Evolutionary conservation across 92 coral and sea anemone genomes (phyloP), one percentile per base, ranked within the genome.

Genomic region (Actinernus sp.): DNA sequence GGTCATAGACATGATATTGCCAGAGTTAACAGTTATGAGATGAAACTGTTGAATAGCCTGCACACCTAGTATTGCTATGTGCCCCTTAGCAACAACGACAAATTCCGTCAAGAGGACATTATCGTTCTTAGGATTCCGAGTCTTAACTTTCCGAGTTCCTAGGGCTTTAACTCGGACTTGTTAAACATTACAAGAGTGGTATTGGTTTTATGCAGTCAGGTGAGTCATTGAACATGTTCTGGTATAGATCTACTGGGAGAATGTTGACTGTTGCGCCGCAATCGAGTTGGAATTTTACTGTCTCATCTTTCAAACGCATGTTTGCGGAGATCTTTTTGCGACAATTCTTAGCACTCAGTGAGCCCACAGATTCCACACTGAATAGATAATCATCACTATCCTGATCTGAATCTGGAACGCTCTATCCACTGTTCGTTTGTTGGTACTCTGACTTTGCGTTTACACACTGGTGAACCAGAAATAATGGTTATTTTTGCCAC

Each of bases 241-340:
- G 18, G 26, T 58, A 58, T 0, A 20, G 31, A 27, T 31, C 65
- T 31, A 3, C 65, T 22, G 65, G 65, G 3, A 58, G 49, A 36
- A 32, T 32, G 48, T 60, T 60, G 18, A 60, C 68, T 11, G 68
- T 60, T 39, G 68, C 52, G 18, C 53, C 68, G n/a, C 68, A 37
- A 27, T 39, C 68, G 16, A 60, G 53, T 10, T 58, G 65, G 26
- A 58, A 58, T 47, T 58, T 22, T 31, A 58, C 18, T 8, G 39
- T 24, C 33, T 58, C 55, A 62, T 43, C 69, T 3, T 19, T 32
- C 27, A 67, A 52, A 8, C 10, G 62, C 63, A 32, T 67, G 11
- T 19, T 26, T n/a, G 63, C 74, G 22, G 23, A 50, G 3, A 67
- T 51, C 32, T 52, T 67, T 20, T 26, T 55, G 26, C 5, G 52